Evolutionary conservation across 2,797 vertebrate species (phyloP).

Genomic region (Anolis apletophallus): DNA sequence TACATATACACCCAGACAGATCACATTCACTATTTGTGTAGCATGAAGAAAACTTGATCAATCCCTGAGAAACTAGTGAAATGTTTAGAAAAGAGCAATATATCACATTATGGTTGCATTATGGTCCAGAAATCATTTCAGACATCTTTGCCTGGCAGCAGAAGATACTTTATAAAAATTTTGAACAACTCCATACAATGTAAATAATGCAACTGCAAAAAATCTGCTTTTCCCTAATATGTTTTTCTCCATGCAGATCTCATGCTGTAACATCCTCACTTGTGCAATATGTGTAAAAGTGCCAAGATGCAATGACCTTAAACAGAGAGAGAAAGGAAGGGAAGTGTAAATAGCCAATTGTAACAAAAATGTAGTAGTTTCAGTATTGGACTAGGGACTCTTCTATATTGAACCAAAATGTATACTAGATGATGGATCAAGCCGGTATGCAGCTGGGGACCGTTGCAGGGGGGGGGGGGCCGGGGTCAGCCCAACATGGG

Average conservation of each 20-base stretch:
- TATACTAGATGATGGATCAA: too few species aligned
- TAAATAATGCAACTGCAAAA: background rate
- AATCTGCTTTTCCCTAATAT: background rate
- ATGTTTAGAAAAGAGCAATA: background rate
- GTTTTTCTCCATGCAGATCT: background rate
- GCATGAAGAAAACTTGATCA: background rate
- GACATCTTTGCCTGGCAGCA: background rate
- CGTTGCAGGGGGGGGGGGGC: too few species aligned
- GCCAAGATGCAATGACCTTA: background rate
- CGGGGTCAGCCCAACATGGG: too few species aligned
- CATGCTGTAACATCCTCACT: background rate
- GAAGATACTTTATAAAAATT: background rate
- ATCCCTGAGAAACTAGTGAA: background rate
- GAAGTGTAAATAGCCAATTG: background rate
- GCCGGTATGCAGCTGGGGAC: too few species aligned
- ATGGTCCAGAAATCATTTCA: background rate
- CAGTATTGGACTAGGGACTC: too few species aligned
- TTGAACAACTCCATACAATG: background rate
- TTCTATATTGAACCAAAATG: too few species aligned
- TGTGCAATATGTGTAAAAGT: too few species aligned
- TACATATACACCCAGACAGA: background rate
- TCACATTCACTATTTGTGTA: background rate
- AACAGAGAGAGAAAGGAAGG: too few species aligned
- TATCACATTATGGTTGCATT: background rate
- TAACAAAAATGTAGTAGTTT: too few species aligned